Base-by-base conservation (phyloP, 1,140 invertebrate genomes). In the Steinernema feltiae region DNA sequence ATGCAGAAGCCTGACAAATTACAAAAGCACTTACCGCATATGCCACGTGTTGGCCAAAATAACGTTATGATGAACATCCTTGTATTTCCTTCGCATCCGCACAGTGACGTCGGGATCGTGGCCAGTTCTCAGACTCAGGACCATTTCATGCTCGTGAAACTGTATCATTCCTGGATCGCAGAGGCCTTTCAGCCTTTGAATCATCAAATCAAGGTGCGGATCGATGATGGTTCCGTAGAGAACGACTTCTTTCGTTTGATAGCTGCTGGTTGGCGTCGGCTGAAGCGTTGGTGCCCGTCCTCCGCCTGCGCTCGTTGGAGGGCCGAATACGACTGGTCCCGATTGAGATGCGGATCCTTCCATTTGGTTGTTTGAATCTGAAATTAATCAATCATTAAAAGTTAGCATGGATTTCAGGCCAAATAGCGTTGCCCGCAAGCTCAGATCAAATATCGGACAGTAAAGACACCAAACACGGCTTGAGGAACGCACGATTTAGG, bases 91-190 rank as follows among this genome's bases (percentile, higher is more conserved):
- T 1, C 30, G 27, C 1, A 29, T 41, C 76, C 76, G 73, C 21
- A 77, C 21, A 21, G 76, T 46, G 7, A 79, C 69, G 32, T 79
- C 78, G 3, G 48, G 24, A n/a, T 31, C 21, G 29, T 48, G 30
- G 0, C 46, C 30, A 0, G 78, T 78, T 24, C 69, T 29, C 1
- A 79, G 72, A 29, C 76, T 74, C 48, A 79, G 74, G 17, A 70
- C 70, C 78, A 79, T 79, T 30, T 79, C 78, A 30, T 79, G 78
- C 53, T 79, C 78, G 24, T 63, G 41, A 35, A 79, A 79, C 18
- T 78, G 32, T 17, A 48, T 69, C 29, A 30, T 48, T 0, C 78
- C 78, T 0, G 78, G 78, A 30, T 79, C 78, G 48, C 78, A 79
- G 21, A 79, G 63, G 17, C 78, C 78, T 0, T 31, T 70, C 24